Percentiles rank a stretch among this genome's conserved stretches.
Conservation (phyloP, 2,113 vertebrate genomes). For the Python bivittatus region DNA sequence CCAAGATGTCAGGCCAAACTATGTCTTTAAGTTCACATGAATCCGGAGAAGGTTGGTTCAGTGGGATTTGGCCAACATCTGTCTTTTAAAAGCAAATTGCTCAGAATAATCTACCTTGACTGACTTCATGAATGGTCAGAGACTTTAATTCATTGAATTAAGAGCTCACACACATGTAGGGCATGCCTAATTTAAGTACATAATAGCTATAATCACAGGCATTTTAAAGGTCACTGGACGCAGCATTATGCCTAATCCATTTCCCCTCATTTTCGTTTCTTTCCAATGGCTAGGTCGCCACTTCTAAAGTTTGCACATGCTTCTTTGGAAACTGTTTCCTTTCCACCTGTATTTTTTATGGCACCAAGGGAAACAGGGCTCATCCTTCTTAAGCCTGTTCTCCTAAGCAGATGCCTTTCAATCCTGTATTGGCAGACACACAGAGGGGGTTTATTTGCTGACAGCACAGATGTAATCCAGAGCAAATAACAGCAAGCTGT, state of each 20-base stretch:
- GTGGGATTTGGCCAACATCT: slow-evolving; percentile 16
- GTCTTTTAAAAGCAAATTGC: slow-evolving; percentile 52
- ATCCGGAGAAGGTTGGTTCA: not conserved
- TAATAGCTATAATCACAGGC: not conserved
- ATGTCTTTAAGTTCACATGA: not conserved
- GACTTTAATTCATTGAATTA: slow-evolving; percentile 19
- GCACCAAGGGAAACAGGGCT: not conserved
- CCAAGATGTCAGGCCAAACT: not conserved
- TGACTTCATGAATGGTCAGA: slow-evolving; percentile 28
- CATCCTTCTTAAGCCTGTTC: not conserved
- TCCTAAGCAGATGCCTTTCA: not conserved
- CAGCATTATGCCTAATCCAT: not conserved
- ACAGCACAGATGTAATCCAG: not conserved
- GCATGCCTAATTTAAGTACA: slow-evolving; percentile 30
- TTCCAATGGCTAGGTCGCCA: not conserved
- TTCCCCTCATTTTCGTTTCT: slow-evolving; percentile 3
- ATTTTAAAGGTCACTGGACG: not conserved
- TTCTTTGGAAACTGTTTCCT: not conserved
- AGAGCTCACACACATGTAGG: slow-evolving; percentile 16
- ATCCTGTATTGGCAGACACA: not conserved
- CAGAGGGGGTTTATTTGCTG: not conserved
- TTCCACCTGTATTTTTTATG: not conserved
- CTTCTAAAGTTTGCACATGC: not conserved
- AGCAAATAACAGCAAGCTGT: not conserved
- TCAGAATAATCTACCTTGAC: slow-evolving; percentile 48